phyloP scores from a whole-genome alignment of 2,888 invertebrate species.

The Ennomos erosarius region DNA sequence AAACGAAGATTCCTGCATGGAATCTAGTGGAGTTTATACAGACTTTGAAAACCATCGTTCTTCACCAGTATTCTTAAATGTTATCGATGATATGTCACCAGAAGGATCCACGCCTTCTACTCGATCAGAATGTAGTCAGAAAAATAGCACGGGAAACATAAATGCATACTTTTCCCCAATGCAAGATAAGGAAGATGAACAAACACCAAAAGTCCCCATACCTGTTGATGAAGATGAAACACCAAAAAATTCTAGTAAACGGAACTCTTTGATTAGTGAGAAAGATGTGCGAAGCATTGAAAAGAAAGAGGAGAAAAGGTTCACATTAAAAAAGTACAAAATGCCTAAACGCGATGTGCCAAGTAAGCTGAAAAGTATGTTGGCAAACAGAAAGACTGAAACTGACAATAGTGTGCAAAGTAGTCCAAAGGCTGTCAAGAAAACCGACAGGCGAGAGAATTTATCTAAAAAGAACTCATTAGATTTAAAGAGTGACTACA shows the following conservation, averaged over 20 bases:
- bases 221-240: conserved; percentile 63
- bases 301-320: conserved; percentile 84
- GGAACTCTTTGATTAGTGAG: conserved; percentile 76
- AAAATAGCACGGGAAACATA: conserved; percentile 68
- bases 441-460: conserved; percentile 90
- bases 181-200: conserved; percentile 60
- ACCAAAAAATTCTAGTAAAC: conserved; percentile 73
- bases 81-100: conserved; percentile 89
- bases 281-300: conserved; percentile 68
- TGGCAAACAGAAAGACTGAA: conserved; percentile 84
- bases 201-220: conserved; percentile 55
- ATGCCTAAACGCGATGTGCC: conserved; percentile 92
- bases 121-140: conserved; percentile 80
- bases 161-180: conserved; percentile 63
- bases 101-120: conserved; percentile 86
- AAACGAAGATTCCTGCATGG: conserved; percentile 93
- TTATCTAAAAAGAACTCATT: conserved; percentile 79
- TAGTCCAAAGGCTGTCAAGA: conserved; percentile 85
- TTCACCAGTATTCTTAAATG: conserved; percentile 80
- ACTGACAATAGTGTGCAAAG: conserved; percentile 84
- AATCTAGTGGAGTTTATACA: conserved; percentile 95
- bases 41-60: conserved; percentile 90
- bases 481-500: conserved; percentile 91
- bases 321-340: conserved; percentile 88
- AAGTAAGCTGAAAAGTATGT: conserved; percentile 91